Evolutionary conservation across 1,140 invertebrate species (phyloP).

Genomic region (Chrysopa pallens): DNA sequence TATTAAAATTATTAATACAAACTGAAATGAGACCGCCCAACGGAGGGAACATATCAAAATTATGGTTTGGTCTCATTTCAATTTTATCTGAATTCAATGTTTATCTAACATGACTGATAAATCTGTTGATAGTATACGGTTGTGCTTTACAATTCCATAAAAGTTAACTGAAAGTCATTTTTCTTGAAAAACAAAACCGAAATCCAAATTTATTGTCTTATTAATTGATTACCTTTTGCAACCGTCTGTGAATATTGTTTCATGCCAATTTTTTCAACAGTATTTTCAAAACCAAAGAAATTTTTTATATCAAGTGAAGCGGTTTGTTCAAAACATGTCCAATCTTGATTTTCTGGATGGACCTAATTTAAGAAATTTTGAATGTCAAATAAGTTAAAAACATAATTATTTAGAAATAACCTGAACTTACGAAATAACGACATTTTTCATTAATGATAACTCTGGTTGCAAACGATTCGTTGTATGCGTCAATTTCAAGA

Average conservation of each 20-base stretch:
- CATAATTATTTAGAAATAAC: neutral
- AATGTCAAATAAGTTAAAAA: neutral
- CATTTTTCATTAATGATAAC: conserved; percentile 84
- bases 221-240: conserved; percentile 47
- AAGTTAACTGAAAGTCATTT: too few species aligned
- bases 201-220: too few species aligned
- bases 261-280: conserved; percentile 92
- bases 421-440: conserved; percentile 68
- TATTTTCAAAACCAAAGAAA: conserved; percentile 91
- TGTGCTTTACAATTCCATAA: too few species aligned
- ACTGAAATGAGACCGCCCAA: too few species aligned
- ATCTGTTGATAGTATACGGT: too few species aligned
- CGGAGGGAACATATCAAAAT: too few species aligned
- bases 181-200: too few species aligned
- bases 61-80: too few species aligned
- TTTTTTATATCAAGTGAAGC: conserved; percentile 89
- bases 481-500: conserved; percentile 82
- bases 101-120: too few species aligned
- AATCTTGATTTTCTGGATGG: conserved; percentile 84
- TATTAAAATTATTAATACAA: too few species aligned
- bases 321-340: conserved; percentile 95
- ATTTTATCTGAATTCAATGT: too few species aligned
- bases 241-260: conserved; percentile 91
- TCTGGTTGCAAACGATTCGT: conserved; percentile 78
- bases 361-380: conserved; percentile 38